Evolutionary conservation across 2,888 invertebrate species (phyloP).

Genomic region (Eupithecia abbreviata): DNA sequence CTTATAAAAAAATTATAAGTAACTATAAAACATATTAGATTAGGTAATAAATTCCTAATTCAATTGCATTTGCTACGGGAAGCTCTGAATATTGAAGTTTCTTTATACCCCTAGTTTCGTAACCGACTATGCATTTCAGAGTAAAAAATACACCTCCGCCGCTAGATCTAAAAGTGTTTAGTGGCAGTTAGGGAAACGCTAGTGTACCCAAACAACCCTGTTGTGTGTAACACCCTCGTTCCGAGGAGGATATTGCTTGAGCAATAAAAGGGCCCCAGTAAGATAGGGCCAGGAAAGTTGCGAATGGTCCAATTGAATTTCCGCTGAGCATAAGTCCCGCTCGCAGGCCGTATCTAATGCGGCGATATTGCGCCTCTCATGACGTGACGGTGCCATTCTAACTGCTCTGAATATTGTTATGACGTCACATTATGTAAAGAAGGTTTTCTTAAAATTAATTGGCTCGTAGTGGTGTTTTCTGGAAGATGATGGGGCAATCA

Average conservation of each 20-base stretch:
- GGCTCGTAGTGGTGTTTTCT: not conserved
- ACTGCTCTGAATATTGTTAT: constrained; percentile 11
- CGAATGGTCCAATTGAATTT: constrained; percentile 32
- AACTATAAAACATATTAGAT: not conserved
- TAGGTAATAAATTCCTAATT: not conserved
- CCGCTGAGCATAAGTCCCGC: constrained; percentile 29
- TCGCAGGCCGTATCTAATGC: constrained; percentile 30
- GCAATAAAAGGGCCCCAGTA: constrained; percentile 54
- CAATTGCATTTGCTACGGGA: not conserved
- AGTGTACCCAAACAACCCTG: constrained; percentile 54
- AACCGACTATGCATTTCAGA: not conserved
- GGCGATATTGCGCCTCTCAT: constrained; percentile 28
- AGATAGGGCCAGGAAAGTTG: constrained; percentile 34
- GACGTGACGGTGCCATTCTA: constrained; percentile 21
- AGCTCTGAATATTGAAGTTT: not conserved
- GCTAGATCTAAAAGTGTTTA: constrained; percentile 55
- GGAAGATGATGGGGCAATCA: not conserved
- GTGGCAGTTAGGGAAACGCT: constrained; percentile 53
- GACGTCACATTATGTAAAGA: not conserved
- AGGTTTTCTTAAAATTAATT: not conserved
- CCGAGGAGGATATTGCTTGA: constrained; percentile 49
- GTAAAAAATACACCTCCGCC: constrained; percentile 14
- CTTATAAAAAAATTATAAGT: too few species aligned
- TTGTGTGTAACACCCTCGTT: constrained; percentile 53
- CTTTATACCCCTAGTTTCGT: not conserved